Evolutionary conservation across 2,113 vertebrate species (phyloP), one percentile per base, ranked within the genome.

Genomic region (Sinocyclocheilus maitianheensis): DNA sequence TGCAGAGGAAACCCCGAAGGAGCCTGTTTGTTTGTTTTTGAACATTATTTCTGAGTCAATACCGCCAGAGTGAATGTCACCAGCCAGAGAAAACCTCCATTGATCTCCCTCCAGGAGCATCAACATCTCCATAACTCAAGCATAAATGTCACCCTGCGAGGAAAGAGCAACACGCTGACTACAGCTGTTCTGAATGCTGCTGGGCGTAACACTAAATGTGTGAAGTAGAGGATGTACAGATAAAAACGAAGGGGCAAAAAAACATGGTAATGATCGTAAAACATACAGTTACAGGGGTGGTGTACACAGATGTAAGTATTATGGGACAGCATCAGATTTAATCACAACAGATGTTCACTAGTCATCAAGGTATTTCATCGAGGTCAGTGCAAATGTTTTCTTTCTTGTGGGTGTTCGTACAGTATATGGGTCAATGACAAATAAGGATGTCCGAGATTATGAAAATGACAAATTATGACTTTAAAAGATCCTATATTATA

Each of bases 71-170:
- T 65, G 79, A 81, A 67, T 81, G 60, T 81, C 79, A 81, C 60
- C 34, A 65, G 65, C 43, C 60, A 46, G 46, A 69, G 58, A 76
- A 37, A 71, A 65, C 71, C 81, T 87, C 69, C 69, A 77, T 63
- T 63, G 69, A 86, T 81, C 77, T 48, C 46, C 46, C 75, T 53
- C 62, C 58, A 65, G 83, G 62, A 30, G 53, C 78, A 88, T 90
- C 84, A 85, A 77, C 84, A 85, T 88, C 86, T 85, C 77, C 78
- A 88, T 83, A 88, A 88, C 85, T 46, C 18, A 5, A 48, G 77
- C 14, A 40, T 67, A 87, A 90, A 88, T 88, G 87, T 88, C 87
- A 90, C 55, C 34, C 78, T 40, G 77, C 55, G 74, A 46, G 78
- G 65, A 88, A 86, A 84, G 51, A 62, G 60, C 62, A 75, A 43